These are phyloP conservation scores for Lithophane socia DNA, from an alignment of 2,888 invertebrate species.

Conservation along the genomic window DNA sequence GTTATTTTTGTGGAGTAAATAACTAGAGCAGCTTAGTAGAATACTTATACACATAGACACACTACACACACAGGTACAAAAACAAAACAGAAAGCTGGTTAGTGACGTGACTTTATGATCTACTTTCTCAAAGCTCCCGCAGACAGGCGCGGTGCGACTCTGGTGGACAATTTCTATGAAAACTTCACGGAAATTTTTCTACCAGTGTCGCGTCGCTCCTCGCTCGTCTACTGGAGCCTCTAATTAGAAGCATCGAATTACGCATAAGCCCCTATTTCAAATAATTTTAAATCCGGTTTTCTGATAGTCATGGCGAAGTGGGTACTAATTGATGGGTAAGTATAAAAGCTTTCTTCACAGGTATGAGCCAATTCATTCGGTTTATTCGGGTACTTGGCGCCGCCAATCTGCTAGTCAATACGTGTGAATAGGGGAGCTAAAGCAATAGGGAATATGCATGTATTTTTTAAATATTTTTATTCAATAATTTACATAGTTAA, in stretches of 20 bases:
- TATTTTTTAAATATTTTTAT: no score
- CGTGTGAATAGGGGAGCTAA: background rate
- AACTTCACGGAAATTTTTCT: no score
- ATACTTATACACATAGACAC: background rate
- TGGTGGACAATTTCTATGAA: no score
- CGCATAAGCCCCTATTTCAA: background rate
- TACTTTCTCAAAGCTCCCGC: background rate
- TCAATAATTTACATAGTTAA: no score
- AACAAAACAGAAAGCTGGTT: background rate
- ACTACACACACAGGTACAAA: no score
- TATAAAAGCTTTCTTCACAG: background rate
- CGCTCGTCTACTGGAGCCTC: no score
- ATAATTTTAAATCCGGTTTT: background rate
- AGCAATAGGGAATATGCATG: no score
- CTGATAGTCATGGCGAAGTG: background rate
- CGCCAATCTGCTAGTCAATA: background rate
- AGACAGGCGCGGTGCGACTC: no score
- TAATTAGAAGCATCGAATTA: background rate
- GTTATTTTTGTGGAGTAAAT: constrained; percentile 3
- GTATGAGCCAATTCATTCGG: background rate
- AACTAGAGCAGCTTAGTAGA: background rate
- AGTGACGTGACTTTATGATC: background rate
- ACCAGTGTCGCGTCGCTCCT: no score
- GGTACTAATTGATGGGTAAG: background rate
- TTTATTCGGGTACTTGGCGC: background rate